Base-by-base conservation (phyloP, 1,140 invertebrate species). In the Himalopsyche phryganea region DNA sequence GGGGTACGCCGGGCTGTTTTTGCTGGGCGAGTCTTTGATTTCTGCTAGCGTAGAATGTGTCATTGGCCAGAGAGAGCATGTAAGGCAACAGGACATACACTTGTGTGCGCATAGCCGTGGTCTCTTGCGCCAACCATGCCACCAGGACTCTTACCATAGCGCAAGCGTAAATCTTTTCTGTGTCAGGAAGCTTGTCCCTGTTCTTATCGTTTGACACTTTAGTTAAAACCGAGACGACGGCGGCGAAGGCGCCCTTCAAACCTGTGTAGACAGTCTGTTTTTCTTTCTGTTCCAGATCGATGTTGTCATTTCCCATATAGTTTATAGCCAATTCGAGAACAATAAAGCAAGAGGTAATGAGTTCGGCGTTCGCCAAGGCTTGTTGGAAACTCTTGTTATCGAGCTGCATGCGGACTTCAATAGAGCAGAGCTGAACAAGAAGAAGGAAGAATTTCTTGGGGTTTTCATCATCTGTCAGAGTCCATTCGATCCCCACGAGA, bases 351-450 rank as follows among this genome's bases (percentile, higher is more conserved):
- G 89, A 80, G 15, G 86, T 86, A 1, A 95, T 79, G 13, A 95
- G 76, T 46, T 92, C 86, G 18, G 82, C 83, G 74, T 90, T 86
- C 20, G 80, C 73, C 66, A 87, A 82, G 6, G 91, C 85, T 69
- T 88, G 80, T 69, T 92, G 89, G 57, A 94, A 78, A 66, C 84
- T 86, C 64, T 88, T 87, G 58, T 92, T 90, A 69, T 97, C 93
- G 38, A 96, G 73, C 66, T 92, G 88, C 91, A 97, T 95, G 66
- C 92, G 82, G 1, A 95, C 85, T 80, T 96, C 94, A 69, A 97
- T 91, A 46, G 91, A 90, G 60, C 88, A 85, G 14, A 97, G 72
- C 71, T 96, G 92, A 50, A 94, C 83, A 1, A 95, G 72, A 36
- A 95, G 72, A 1, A 95, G 75, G 64, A 95, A 89, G 65, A 94